Evolutionary conservation across 2,888 invertebrate species (phyloP), one percentile per base, ranked within the genome.

Genomic region (Drosophila incognita): DNA sequence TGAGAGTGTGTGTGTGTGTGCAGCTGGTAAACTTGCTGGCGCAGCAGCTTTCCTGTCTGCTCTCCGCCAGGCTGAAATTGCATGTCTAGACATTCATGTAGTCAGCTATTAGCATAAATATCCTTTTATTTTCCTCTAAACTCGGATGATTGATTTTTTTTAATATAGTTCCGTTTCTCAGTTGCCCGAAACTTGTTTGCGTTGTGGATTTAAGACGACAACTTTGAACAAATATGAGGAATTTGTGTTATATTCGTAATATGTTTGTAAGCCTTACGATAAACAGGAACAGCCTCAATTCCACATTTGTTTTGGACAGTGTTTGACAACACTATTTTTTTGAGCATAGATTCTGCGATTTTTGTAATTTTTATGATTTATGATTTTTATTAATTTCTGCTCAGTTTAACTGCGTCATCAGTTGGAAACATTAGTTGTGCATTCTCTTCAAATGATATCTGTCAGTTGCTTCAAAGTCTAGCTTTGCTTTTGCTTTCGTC

Each of bases 71-170:
- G 73, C 78, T 74, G 61, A 85, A 84, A 87, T 82, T 79, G 77
- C 80, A 85, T 49, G 85, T 85, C 90, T 85, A 85, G 85, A 85
- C 85, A 71, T 57, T 48, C 57, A 29, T 38, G 60, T 62, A 42
- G 58, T 53, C 69, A 70, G 68, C 76, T 76, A 75, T 69, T 72
- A 64, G 69, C 82, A 68, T 62, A 58, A 64, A 66, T 64, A 72
- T 68, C 63, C 65, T 71, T 42, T 64, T 58, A 27, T 60, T 35
- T 60, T 66, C 4, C 11, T 51, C 29, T 81, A 46, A 52, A 24
- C 48, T 31, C 4, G 36, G 38, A 18, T 60, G 61, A 46, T 60
- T 8, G n/a, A 46, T 52, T 63, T 31, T 65, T 70, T 68, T 69
- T 53, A 59, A 69, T 76, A 72, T 77, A 72, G 81, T 84, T 71